phyloP scores from a whole-genome alignment of 2,113 vertebrate species.

The Bubo bubo region DNA sequence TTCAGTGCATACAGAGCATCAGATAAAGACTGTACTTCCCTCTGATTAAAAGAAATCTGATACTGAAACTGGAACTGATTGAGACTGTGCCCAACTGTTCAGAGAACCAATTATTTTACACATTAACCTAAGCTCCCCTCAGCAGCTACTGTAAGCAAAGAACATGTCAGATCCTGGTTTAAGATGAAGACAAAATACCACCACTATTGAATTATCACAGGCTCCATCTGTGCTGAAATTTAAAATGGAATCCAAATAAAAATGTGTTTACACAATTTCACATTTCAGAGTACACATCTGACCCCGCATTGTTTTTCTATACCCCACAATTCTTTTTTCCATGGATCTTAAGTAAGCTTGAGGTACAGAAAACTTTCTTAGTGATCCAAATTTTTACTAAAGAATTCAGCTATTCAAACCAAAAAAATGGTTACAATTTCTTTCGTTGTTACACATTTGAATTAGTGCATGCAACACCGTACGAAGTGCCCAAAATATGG shows the following conservation, averaged over 20 bases:
- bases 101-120: conserved; percentile 38
- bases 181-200: conserved; percentile 29
- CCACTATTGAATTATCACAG: not conserved
- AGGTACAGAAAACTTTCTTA: not conserved
- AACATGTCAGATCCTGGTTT: conserved; percentile 11
- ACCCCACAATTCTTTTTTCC: not conserved
- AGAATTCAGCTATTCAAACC: not conserved
- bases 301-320: not conserved
- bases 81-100: conserved; percentile 23
- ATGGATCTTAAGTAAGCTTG: not conserved
- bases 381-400: not conserved
- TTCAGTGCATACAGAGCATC: not conserved
- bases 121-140: conserved; percentile 46
- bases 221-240: conserved; percentile 35
- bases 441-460: not conserved
- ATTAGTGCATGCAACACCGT: not conserved
- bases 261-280: not conserved
- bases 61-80: conserved; percentile 15
- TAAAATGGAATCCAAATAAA: conserved; percentile 21
- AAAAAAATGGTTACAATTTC: not conserved
- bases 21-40: conserved; percentile 8
- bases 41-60: conserved; percentile 51
- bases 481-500: not conserved
- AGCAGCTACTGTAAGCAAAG: conserved; percentile 2
- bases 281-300: not conserved